phyloP scores from a whole-genome alignment of 2,797 vertebrate genomes.

The Diglossa cyanea region DNA sequence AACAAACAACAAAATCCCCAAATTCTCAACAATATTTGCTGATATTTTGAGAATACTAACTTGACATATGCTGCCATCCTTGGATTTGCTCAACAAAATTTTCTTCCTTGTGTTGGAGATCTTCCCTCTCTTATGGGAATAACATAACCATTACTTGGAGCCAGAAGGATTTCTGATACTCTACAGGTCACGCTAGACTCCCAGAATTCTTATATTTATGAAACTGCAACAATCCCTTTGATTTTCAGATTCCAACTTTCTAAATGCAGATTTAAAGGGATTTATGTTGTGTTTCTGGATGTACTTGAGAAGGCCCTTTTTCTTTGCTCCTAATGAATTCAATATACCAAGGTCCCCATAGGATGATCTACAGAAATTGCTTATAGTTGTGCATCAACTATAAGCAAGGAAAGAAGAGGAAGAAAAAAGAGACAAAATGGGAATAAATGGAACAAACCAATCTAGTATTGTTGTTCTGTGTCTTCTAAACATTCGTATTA shows the following conservation, averaged over 20 bases:
- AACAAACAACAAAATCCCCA: not conserved
- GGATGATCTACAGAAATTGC: not conserved
- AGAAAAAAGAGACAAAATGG: accelerated
- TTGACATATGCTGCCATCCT: not conserved
- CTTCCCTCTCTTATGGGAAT: not conserved
- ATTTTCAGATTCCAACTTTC: not conserved
- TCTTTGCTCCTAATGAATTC: not conserved
- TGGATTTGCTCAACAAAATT: constrained; percentile 3
- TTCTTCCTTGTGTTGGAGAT: not conserved
- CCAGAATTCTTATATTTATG: not conserved
- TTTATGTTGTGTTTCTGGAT: not conserved
- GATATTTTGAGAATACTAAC: not conserved
- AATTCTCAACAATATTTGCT: not conserved
- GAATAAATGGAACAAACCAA: not conserved
- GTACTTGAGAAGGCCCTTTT: not conserved
- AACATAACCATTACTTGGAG: not conserved
- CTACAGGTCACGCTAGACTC: not conserved
- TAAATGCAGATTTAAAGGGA: not conserved
- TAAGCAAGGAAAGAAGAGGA: not conserved
- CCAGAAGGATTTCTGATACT: not conserved
- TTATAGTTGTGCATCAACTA: not conserved
- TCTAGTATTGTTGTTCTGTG: not conserved
- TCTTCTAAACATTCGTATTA: not conserved
- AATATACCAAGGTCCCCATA: not conserved
- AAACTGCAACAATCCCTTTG: not conserved